A percentile compares a stretch with the other conserved stretches of the same genome.
Evolutionary conservation across 2,888 invertebrate species (phyloP).

Genomic region (Aporophyla nigra): DNA sequence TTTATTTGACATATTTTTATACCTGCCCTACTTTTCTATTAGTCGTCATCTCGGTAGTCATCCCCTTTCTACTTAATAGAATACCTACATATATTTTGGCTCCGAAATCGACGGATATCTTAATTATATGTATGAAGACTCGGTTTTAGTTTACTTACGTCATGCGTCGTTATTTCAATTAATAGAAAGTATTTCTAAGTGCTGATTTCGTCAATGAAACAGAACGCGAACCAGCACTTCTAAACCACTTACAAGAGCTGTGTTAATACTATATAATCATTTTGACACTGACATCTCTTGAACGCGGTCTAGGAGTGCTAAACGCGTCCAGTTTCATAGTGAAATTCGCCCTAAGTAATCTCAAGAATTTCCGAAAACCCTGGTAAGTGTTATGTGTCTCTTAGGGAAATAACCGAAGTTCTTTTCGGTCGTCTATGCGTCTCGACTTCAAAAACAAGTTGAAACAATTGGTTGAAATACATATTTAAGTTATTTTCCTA

Average conservation of each 20-base stretch:
- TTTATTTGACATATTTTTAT: background rate
- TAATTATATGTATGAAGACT: background rate
- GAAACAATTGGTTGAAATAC: background rate
- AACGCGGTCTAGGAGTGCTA: no score
- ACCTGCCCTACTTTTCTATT: no score
- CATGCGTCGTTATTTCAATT: background rate
- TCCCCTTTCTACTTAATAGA: background rate
- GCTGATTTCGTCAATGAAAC: no score
- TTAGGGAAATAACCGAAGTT: background rate
- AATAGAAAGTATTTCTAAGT: background rate
- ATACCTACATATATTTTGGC: background rate
- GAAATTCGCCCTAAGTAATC: background rate
- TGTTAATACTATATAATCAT: no score
- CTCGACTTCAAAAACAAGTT: background rate
- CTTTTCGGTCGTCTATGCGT: background rate
- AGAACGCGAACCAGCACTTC: no score
- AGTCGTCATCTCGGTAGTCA: no score
- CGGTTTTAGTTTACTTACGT: no score
- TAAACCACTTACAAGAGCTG: no score
- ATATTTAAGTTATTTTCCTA: background rate
- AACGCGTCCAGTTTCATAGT: no score
- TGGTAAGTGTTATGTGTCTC: conserved; percentile 1
- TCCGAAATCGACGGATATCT: no score
- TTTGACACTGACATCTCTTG: no score
- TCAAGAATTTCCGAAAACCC: background rate